Conservation (phyloP, 2,797 vertebrate genomes). For the Mico argentatus region DNA sequence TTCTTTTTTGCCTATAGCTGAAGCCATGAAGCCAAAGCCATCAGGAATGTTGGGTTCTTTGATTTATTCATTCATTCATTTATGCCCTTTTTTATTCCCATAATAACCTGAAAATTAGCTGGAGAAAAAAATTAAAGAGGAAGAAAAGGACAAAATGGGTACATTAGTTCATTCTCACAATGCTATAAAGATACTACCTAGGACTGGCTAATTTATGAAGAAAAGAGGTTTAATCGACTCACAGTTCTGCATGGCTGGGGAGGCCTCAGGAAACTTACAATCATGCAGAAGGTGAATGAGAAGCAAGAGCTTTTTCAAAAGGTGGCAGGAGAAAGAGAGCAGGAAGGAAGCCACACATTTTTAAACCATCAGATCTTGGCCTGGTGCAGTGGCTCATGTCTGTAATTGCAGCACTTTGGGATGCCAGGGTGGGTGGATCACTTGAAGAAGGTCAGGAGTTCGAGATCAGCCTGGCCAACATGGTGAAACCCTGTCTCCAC, state of each 20-base stretch:
- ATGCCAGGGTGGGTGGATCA: background rate
- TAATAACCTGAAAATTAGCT: background rate
- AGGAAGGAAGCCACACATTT: background rate
- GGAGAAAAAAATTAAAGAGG: background rate
- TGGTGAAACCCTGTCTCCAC: background rate
- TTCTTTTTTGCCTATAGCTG: background rate
- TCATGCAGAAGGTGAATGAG: background rate
- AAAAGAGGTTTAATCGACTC: background rate
- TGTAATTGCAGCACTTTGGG: background rate
- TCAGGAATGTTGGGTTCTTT: background rate
- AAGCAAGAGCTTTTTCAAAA: background rate
- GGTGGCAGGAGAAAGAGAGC: background rate
- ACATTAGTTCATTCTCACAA: background rate
- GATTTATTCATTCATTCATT: background rate
- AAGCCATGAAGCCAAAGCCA: background rate
- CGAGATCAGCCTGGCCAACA: background rate
- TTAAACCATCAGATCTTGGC: background rate
- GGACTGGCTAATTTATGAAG: background rate
- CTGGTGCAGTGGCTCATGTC: background rate
- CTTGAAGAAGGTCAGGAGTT: background rate
- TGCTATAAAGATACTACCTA: background rate
- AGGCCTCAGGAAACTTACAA: background rate
- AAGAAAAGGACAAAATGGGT: background rate
- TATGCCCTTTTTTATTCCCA: background rate
- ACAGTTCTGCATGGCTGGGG: background rate